Conservation (phyloP, 2,797 vertebrate species). For the Macroramphosus scolopax region DNA sequence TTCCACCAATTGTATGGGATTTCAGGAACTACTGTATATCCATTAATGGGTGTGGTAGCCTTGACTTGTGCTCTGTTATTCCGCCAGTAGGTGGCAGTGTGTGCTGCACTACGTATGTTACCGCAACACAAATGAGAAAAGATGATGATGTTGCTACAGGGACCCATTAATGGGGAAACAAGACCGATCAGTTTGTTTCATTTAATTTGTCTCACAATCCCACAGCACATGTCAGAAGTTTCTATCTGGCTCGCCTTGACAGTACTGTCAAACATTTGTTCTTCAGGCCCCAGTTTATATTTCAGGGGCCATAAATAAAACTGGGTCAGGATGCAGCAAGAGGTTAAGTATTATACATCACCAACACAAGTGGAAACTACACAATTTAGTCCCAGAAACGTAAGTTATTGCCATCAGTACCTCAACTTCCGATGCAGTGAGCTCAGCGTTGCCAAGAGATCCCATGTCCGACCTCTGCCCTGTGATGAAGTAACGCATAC, state of each 20-base stretch:
- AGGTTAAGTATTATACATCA: background rate
- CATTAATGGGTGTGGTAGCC: too few relatives aligned
- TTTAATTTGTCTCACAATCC: constrained; percentile 21
- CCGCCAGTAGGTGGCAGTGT: constrained; percentile 67
- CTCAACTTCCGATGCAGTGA: constrained; percentile 83
- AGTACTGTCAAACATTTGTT: constrained; percentile 13
- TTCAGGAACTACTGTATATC: too few relatives aligned
- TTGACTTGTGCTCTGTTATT: background rate
- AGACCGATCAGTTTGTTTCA: constrained; percentile 6
- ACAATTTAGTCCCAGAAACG: constrained; percentile 5
- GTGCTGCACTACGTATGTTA: constrained; percentile 8
- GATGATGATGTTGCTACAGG: constrained; percentile 11
- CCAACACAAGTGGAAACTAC: background rate
- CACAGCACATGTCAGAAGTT: background rate
- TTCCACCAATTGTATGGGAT: background rate
- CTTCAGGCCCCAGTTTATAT: constrained; percentile 6
- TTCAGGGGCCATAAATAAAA: constrained; percentile 15
- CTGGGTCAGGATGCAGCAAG: background rate
- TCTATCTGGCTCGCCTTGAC: background rate
- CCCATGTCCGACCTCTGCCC: constrained; percentile 74
- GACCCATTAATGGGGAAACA: constrained; percentile 4
- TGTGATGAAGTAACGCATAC: constrained; percentile 86
- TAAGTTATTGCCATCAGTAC: constrained; percentile 61
- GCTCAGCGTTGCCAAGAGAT: constrained; percentile 67
- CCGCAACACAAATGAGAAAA: constrained; percentile 16